Evolutionary conservation across 2,888 invertebrate genomes (phyloP), one percentile per base, ranked within the genome.

Genomic region (Hemaris fuciformis): DNA sequence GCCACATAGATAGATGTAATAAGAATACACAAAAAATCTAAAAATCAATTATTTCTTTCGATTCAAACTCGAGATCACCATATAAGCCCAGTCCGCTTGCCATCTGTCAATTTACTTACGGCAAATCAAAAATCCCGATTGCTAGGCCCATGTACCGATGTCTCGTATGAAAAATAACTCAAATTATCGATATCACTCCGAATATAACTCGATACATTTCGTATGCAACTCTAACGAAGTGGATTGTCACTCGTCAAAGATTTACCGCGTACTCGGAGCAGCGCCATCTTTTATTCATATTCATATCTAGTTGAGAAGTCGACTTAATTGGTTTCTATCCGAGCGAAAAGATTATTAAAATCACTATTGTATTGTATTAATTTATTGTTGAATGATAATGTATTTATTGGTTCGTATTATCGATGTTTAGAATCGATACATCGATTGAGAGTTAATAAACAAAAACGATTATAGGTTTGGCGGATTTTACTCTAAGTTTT

Each of bases 231-330:
- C 62, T 68, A 72, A 68, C 64, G 63, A 65, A 57, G 60, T 61
- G 64, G 61, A 67, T 68, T 78, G 75, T 76, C 76, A 74, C 70
- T 76, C 75, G 73, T 77, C 76, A 76, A 77, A 76, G 81, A 85
- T 84, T 79, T 81, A 84, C 79, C 74, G 78, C 74, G 74, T 73
- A 77, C 74, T 80, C 81, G 77, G 73, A 18, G 62, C 57, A 62
- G 66, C 63, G 70, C 71, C 75, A 83, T 85, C 80, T 85, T 85
- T 85, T 81, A 85, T 85, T 85, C 85, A 85, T 85, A 82, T 77
- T 82, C 73, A 81, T 84, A 77, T 73, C 69, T 66, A 46, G 53
- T 56, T 62, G 68, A 72, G 75, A 74, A 73, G 74, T 74, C 74
- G 66, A 66, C 70, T 75, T 82, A 81, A 83, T 83, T 81, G 82